Evolutionary conservation across 2,113 vertebrate species (phyloP).

Genomic region (Tylochromis polylepis): DNA sequence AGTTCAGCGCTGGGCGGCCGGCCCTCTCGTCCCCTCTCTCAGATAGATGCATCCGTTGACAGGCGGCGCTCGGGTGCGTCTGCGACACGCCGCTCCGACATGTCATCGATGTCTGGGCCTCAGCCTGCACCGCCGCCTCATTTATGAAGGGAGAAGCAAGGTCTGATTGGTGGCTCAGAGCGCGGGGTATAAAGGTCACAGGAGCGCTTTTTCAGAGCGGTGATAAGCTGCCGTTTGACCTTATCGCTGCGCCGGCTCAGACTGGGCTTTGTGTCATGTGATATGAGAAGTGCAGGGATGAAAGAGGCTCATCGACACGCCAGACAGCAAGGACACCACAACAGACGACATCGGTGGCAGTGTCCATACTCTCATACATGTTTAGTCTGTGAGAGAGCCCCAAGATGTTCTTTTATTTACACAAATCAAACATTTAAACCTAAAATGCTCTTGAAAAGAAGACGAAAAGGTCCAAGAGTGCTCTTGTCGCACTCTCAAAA

Average conservation of each 20-base stretch:
- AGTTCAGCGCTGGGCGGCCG: background rate
- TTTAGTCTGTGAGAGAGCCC: background rate
- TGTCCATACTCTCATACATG: background rate
- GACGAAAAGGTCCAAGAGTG: background rate
- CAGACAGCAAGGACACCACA: background rate
- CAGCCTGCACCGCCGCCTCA: background rate
- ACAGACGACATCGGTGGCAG: background rate
- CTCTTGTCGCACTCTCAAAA: too few relatives aligned
- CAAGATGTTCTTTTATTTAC: background rate
- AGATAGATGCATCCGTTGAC: slow-evolving; percentile 56
- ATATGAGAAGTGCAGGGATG: slow-evolving; percentile 25
- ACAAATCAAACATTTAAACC: background rate
- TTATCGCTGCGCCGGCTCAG: background rate
- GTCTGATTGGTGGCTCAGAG: background rate
- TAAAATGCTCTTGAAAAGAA: background rate
- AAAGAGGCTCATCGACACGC: background rate
- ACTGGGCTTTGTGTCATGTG: slow-evolving; percentile 19
- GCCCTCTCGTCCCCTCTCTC: background rate
- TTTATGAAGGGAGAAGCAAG: background rate
- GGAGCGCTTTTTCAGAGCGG: background rate
- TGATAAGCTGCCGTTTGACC: slow-evolving; percentile 49
- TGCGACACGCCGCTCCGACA: slow-evolving; percentile 29
- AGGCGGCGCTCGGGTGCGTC: slow-evolving; percentile 20
- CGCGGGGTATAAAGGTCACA: slow-evolving; percentile 32
- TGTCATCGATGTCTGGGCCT: slow-evolving; percentile 34